Evolutionary conservation across 2,888 invertebrate species (phyloP).

Genomic region (Harpagoxenus sublaevis): DNA sequence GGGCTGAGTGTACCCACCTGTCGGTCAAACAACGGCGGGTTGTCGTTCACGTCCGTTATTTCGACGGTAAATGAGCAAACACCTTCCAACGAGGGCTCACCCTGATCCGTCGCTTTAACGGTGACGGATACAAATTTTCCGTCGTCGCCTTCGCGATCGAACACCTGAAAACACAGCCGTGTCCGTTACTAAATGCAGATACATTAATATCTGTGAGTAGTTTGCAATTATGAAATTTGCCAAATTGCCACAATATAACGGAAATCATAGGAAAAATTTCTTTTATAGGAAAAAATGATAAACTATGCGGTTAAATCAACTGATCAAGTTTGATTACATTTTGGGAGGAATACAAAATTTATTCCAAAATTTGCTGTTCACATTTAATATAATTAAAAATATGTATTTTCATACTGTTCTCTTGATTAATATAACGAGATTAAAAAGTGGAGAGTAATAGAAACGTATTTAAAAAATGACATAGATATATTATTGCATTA

Average conservation of each 20-base stretch:
- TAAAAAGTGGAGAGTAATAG: not conserved
- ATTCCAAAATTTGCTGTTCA: not conserved
- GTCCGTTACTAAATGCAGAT: not conserved
- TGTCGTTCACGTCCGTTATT: constrained; percentile 99
- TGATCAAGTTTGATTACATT: not conserved
- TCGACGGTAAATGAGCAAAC: constrained; percentile 99
- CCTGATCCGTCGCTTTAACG: constrained; percentile 99
- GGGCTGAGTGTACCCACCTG: constrained; percentile 90
- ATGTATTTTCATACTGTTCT: not conserved
- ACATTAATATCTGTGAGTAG: not conserved
- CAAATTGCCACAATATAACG: not conserved
- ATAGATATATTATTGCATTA: not conserved
- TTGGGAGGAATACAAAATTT: not conserved
- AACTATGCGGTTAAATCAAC: not conserved
- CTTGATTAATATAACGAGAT: not conserved
- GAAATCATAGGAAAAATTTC: not conserved
- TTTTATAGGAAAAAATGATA: not conserved
- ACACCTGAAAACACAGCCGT: constrained; percentile 88
- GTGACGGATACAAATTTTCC: constrained; percentile 98
- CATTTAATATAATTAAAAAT: not conserved
- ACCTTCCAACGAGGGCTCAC: constrained; percentile 98
- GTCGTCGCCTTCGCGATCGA: constrained; percentile 98
- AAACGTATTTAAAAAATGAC: not conserved
- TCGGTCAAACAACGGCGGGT: constrained; percentile 97
- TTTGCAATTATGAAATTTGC: not conserved